These are phyloP conservation scores for Lasius platythorax DNA, from an alignment of 2,888 invertebrate genomes.

Conservation along the genomic window DNA sequence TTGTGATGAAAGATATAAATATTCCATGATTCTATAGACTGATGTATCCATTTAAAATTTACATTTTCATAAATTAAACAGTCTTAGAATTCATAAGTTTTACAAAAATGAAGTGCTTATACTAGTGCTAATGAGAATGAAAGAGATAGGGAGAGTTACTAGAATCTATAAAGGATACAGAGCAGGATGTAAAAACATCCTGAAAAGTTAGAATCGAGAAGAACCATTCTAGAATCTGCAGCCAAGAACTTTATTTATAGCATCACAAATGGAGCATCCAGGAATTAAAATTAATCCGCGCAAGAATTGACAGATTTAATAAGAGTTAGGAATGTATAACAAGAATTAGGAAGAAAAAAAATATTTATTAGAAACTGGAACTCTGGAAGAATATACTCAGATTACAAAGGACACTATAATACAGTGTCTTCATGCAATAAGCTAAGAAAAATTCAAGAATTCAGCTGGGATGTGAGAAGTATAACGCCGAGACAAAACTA, in stretches of 20 bases:
- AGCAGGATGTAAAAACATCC: not conserved
- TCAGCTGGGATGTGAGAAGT: not conserved
- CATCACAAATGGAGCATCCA: slow-evolving; percentile 2
- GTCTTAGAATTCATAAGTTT: not conserved
- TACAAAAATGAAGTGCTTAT: not conserved
- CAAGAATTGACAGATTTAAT: not conserved
- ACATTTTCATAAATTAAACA: not conserved
- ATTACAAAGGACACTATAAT: not conserved
- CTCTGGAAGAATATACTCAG: not conserved
- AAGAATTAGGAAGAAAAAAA: not conserved
- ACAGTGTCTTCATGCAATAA: not conserved
- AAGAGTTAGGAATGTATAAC: not conserved
- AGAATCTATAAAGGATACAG: not conserved
- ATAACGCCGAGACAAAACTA: not conserved
- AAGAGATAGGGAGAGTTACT: not conserved
- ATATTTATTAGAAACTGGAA: not conserved
- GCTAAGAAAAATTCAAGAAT: not conserved
- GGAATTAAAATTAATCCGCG: not conserved
- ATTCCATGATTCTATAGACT: not conserved
- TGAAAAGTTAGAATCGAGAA: not conserved
- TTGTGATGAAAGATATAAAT: not conserved
- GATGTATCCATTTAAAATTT: not conserved
- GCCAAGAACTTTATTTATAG: too few species aligned
- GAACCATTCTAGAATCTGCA: too few species aligned
- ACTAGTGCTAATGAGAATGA: too few species aligned